phyloP scores from a whole-genome alignment of 2,113 vertebrate genomes.

The Turnix velox region DNA sequence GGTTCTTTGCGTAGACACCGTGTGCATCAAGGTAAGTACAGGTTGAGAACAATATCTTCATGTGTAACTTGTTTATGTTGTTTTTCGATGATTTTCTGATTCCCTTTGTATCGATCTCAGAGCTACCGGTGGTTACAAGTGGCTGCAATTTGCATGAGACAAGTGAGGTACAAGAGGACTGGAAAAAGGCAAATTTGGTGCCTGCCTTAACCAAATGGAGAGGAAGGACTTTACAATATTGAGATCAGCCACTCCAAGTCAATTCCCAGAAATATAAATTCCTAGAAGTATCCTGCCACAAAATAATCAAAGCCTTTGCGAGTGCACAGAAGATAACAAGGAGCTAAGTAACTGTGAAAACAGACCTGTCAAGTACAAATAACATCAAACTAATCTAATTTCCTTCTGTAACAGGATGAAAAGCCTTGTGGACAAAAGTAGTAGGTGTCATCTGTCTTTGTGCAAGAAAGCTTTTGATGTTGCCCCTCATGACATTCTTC shows the following conservation, averaged over 20 bases:
- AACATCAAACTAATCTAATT: not conserved
- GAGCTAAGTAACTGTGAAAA: not conserved
- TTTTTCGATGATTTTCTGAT: not conserved
- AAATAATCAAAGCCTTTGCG: not conserved
- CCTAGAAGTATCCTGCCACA: not conserved
- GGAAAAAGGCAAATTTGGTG: not conserved
- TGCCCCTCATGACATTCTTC: not conserved
- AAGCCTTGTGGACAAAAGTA: not conserved
- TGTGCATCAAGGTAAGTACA: not conserved
- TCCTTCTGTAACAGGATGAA: not conserved
- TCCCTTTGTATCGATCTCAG: not conserved
- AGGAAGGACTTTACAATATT: not conserved
- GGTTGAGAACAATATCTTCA: not conserved
- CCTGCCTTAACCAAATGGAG: not conserved
- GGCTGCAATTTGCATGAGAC: not conserved
- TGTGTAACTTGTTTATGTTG: not conserved
- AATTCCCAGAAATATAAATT: not conserved
- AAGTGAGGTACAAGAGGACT: not conserved
- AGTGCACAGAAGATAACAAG: not conserved
- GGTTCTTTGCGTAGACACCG: not conserved
- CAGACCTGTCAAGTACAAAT: not conserved
- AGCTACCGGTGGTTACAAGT: not conserved
- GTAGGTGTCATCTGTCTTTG: not conserved
- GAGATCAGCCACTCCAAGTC: not conserved
- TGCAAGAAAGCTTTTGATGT: not conserved